Base-by-base conservation (phyloP, 1,140 invertebrate genomes). In the Proctacanthus coquilletti region DNA sequence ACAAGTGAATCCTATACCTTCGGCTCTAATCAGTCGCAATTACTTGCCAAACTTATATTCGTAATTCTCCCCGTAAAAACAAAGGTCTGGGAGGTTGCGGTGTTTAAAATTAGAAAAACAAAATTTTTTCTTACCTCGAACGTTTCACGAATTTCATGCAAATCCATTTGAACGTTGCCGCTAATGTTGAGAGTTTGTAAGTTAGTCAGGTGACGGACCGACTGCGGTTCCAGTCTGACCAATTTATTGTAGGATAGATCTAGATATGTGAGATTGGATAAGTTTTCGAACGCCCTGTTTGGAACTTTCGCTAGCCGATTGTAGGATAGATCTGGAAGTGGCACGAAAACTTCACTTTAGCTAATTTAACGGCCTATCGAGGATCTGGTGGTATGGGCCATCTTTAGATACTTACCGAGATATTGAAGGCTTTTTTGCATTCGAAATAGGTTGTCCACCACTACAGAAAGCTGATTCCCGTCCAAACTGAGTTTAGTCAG, bases 241-340 rank as follows among this genome's bases (percentile, higher is more conserved):
- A 84, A 63, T 54, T 78, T 77, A 49, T 84, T 84, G 52, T 77
- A 74, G 36, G 76, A 72, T 19, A 84, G 63, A 51, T 84, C 79
- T 40, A 84, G 52, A 44, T 74, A 70, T 30, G 66, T 60, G 21
- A 79, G 62, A 39, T 68, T 65, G 4, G 72, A 73, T 36, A 79
- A 62, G 54, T 81, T 79, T 34, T 66, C 62, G 47, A 84, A 80
- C 23, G 79, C 74, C 36, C 69, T 68, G 18, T 72, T 67, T 21
- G 76, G 73, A 43, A 84, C 64, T 53, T 79, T 74, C 14, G 74
- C 76, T 34, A 87, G 63, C 34, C 76, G 64, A 54, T 86, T 87
- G 43, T 72, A 68, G 18, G 77, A 69, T 25, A 86, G 60, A 54
- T 60, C 56, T 60, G 11, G 5, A 38, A 33, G 38, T 34, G 21